phyloP scores from a whole-genome alignment of 2,888 invertebrate genomes.

The Lasioglossum malachurum region DNA sequence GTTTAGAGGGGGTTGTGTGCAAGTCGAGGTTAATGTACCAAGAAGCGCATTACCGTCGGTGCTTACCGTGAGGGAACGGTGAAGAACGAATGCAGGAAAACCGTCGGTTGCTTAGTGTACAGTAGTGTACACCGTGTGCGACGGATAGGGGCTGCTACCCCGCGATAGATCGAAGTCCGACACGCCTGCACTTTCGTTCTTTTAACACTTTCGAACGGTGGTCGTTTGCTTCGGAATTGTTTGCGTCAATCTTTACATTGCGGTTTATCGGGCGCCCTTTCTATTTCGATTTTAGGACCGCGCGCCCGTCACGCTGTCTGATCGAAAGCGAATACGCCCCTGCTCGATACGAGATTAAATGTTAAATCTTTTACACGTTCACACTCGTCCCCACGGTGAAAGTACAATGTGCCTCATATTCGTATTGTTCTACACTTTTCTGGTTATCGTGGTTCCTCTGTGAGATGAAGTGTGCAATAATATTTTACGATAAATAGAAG shows the following conservation, averaged over 20 bases:
- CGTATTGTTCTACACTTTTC: too few relatives aligned
- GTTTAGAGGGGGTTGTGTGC: slow-evolving; percentile 46
- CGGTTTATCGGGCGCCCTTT: neutral
- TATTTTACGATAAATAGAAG: too few relatives aligned
- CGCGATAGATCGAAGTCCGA: slow-evolving; percentile 30
- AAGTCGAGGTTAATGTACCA: slow-evolving; percentile 80
- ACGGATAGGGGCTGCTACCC: slow-evolving; percentile 31
- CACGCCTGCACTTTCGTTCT: neutral
- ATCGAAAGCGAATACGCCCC: neutral
- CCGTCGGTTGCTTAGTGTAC: slow-evolving; percentile 43
- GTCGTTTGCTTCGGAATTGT: neutral
- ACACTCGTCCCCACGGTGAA: neutral
- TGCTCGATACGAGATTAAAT: neutral
- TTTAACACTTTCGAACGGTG: neutral
- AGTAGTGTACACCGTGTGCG: slow-evolving; percentile 18
- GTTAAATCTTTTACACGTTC: neutral
- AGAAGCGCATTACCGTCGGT: slow-evolving; percentile 80
- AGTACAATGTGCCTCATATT: neutral
- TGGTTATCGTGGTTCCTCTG: too few relatives aligned
- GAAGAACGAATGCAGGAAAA: slow-evolving; percentile 64
- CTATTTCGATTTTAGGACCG: neutral
- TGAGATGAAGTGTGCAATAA: neutral
- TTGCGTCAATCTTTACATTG: neutral
- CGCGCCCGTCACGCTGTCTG: neutral
- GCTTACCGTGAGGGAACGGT: slow-evolving; percentile 72